Conservation (phyloP, 2,888 invertebrate genomes). For the Neoascia interrupta region DNA sequence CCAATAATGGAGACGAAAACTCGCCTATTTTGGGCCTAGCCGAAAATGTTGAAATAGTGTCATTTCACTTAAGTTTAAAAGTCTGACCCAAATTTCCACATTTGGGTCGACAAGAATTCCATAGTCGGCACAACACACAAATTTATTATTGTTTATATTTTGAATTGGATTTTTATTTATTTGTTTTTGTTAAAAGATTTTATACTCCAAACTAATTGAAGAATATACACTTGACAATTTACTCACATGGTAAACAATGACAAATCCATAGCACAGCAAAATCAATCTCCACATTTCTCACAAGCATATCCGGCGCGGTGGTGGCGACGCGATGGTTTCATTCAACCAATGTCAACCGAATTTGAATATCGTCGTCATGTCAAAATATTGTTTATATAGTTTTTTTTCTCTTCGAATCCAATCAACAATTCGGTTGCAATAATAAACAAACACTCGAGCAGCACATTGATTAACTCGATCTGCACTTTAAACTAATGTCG, state of each 20-base stretch:
- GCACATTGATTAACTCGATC: slow-evolving; percentile 22
- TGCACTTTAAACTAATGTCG: too few relatives aligned
- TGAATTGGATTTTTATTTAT: too few relatives aligned
- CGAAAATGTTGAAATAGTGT: slow-evolving; percentile 29
- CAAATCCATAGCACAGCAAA: slow-evolving; percentile 74
- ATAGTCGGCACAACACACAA: background rate
- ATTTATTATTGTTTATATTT: too few relatives aligned
- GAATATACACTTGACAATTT: slow-evolving; percentile 19
- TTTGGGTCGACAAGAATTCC: slow-evolving; percentile 9
- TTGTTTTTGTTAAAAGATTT: background rate
- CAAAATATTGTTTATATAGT: slow-evolving; percentile 16
- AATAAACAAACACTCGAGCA: slow-evolving; percentile 18
- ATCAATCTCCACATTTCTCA: slow-evolving; percentile 75
- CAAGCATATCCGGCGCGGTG: slow-evolving; percentile 37
- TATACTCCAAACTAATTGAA: too few relatives aligned
- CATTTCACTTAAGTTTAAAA: slow-evolving; percentile 15
- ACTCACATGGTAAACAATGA: slow-evolving; percentile 73
- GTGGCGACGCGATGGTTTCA: too few relatives aligned
- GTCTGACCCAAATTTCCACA: slow-evolving; percentile 10
- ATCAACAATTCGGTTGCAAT: slow-evolving; percentile 12
- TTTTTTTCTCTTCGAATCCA: slow-evolving; percentile 14
- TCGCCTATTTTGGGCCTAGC: slow-evolving; percentile 16
- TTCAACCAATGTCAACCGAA: slow-evolving; percentile 27
- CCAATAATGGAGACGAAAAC: slow-evolving; percentile 1
- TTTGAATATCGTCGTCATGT: slow-evolving; percentile 21